A percentile compares a stretch with the other conserved stretches of the same genome.
Evolutionary conservation across 2,797 vertebrate genomes (phyloP).

Genomic region (Lemur catta): DNA sequence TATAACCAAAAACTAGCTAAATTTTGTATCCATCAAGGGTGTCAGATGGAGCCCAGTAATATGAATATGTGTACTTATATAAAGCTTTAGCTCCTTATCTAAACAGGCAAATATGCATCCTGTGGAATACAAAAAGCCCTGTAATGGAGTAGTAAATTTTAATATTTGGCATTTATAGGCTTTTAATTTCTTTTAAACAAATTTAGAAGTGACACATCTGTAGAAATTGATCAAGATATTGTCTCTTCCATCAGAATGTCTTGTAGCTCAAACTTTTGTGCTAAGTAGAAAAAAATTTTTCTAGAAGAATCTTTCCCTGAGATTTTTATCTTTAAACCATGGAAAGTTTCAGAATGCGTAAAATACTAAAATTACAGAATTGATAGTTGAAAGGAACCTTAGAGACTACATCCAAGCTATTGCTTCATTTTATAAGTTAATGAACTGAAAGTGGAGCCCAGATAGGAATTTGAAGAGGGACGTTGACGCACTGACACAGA

Average conservation of each 20-base stretch:
- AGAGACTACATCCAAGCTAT: background rate
- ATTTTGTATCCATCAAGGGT: background rate
- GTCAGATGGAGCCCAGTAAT: background rate
- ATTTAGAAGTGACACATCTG: conserved; percentile 41
- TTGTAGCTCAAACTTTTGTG: conserved; percentile 20
- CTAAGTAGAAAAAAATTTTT: background rate
- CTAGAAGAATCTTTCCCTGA: background rate
- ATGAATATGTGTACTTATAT: background rate
- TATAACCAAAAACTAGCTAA: background rate
- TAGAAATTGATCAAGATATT: background rate
- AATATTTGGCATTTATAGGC: background rate
- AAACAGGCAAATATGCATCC: background rate
- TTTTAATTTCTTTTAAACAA: conserved; percentile 29
- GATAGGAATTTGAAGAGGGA: background rate
- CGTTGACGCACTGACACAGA: background rate
- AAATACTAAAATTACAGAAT: background rate
- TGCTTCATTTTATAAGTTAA: background rate
- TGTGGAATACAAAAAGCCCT: background rate
- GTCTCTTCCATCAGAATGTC: background rate
- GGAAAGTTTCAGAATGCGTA: background rate
- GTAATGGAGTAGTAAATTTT: conserved; percentile 18
- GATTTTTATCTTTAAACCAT: conserved; percentile 19
- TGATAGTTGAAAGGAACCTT: background rate
- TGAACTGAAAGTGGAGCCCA: background rate
- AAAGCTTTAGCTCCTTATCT: conserved; percentile 2